Evolutionary conservation across 2,797 vertebrate species (phyloP).

Genomic region (Novumbra hubbsi): DNA sequence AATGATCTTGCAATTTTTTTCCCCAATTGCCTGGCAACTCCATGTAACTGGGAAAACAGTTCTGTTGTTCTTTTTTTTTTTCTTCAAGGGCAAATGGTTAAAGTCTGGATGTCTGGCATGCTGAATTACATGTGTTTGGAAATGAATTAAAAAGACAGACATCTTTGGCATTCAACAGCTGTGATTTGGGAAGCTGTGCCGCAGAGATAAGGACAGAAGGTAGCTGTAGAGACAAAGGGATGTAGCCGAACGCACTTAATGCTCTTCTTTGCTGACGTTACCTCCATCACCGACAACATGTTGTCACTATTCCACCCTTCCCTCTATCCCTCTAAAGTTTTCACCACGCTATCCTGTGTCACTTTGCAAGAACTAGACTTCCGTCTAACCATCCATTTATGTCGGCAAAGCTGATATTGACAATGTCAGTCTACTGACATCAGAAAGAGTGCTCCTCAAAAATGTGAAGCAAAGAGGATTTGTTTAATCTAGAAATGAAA

Average conservation of each 20-base stretch:
- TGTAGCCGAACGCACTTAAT: slow-evolving; percentile 17
- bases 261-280: neutral
- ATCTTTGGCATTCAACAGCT: slow-evolving; percentile 16
- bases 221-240: slow-evolving; percentile 14
- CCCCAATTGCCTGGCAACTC: no score
- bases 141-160: slow-evolving; percentile 2
- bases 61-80: neutral
- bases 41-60: neutral
- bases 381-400: slow-evolving; percentile 26
- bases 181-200: slow-evolving; percentile 6
- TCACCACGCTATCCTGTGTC: slow-evolving; percentile 7
- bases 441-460: neutral
- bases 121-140: neutral
- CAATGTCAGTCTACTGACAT: slow-evolving; percentile 48
- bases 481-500: slow-evolving; percentile 13
- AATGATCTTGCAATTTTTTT: no score
- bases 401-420: slow-evolving; percentile 42
- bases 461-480: slow-evolving; percentile 6
- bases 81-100: slow-evolving; percentile 12
- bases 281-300: neutral
- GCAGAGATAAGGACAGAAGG: slow-evolving; percentile 17
- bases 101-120: no score
- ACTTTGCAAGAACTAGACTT: neutral
- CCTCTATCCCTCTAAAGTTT: slow-evolving; percentile 5
- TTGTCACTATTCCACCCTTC: neutral